These are phyloP conservation scores for Boloria selene DNA, from an alignment of 2,888 invertebrate genomes.

Conservation along the genomic window DNA sequence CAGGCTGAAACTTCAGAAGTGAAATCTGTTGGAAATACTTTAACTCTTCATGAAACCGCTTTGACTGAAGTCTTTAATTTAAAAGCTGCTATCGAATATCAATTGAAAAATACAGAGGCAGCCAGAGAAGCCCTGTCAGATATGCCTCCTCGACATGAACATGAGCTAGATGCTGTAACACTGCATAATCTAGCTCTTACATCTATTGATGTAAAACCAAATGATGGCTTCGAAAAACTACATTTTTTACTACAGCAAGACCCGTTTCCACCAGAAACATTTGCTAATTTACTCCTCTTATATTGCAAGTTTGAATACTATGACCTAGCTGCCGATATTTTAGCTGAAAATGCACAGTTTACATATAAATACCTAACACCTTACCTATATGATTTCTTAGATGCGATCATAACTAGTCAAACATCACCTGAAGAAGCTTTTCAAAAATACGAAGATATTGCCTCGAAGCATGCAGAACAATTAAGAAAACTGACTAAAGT, in stretches of 20 bases:
- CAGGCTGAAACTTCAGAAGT: conserved; percentile 96
- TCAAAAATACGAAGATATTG: conserved; percentile 96
- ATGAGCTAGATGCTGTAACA: conserved; percentile 98
- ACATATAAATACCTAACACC: conserved; percentile 97
- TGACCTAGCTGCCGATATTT: conserved; percentile 97
- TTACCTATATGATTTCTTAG: conserved; percentile 97
- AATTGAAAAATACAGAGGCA: conserved; percentile 88
- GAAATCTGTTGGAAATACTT: conserved; percentile 97
- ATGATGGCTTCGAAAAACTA: conserved; percentile 94
- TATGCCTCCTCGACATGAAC: conserved; percentile 96
- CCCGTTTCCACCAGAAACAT: conserved; percentile 98
- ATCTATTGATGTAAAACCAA: conserved; percentile 93
- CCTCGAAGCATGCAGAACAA: conserved; percentile 93
- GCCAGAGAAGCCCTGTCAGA: conserved; percentile 93
- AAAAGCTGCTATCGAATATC: conserved; percentile 99
- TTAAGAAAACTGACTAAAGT: conserved; percentile 95
- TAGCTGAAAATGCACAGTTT: conserved; percentile 98
- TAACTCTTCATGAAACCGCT: conserved; percentile 96
- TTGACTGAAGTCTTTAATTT: conserved; percentile 99
- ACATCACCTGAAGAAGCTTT: conserved; percentile 98
- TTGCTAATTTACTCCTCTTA: conserved; percentile 95
- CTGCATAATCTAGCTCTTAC: conserved; percentile 97
- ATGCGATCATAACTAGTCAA: conserved; percentile 98
- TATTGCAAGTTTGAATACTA: conserved; percentile 99
- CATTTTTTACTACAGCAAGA: conserved; percentile 96